Evolutionary conservation across 2,113 vertebrate species (phyloP).

Genomic region (Thamnaconus septentrionalis): DNA sequence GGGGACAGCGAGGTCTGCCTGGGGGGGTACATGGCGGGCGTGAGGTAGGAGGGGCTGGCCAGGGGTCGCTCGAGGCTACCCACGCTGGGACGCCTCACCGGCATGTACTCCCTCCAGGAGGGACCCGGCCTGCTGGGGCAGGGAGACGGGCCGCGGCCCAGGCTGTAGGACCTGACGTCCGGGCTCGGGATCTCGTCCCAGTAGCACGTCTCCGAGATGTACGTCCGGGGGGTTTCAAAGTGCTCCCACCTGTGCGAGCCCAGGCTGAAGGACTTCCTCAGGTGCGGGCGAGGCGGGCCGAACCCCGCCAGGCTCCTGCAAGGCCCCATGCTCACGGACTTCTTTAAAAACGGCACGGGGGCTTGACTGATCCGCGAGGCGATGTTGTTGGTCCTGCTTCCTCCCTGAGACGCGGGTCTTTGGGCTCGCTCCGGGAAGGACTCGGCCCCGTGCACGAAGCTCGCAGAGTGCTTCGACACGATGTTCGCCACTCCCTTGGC

Average conservation of each 20-base stretch:
- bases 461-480: slow-evolving; percentile 54
- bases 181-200: slow-evolving; percentile 69
- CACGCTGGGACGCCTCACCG: slow-evolving; percentile 55
- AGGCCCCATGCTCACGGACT: slow-evolving; percentile 74
- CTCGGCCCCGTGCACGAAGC: slow-evolving; percentile 42
- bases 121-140: slow-evolving; percentile 56
- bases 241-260: slow-evolving; percentile 76
- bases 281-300: slow-evolving; percentile 62
- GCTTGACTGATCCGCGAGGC: slow-evolving; percentile 70
- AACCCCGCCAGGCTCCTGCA: slow-evolving; percentile 65
- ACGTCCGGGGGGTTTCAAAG: slow-evolving; percentile 69
- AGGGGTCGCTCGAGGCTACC: slow-evolving; percentile 65
- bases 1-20: slow-evolving; percentile 56
- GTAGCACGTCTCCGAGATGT: slow-evolving; percentile 73
- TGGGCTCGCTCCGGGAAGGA: slow-evolving; percentile 56
- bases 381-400: slow-evolving; percentile 67
- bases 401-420: slow-evolving; percentile 59
- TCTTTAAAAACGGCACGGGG: slow-evolving; percentile 74
- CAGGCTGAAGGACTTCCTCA: slow-evolving; percentile 79
- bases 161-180: slow-evolving; percentile 69
- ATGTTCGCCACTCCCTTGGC: slow-evolving; percentile 64
- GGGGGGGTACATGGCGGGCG: slow-evolving; percentile 52
- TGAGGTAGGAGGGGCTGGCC: slow-evolving; percentile 65
- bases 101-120: slow-evolving; percentile 64
- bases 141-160: slow-evolving; percentile 58